These are phyloP conservation scores for Lethenteron reissneri DNA, from an alignment of 2,113 vertebrate genomes.

Conservation along the genomic window DNA sequence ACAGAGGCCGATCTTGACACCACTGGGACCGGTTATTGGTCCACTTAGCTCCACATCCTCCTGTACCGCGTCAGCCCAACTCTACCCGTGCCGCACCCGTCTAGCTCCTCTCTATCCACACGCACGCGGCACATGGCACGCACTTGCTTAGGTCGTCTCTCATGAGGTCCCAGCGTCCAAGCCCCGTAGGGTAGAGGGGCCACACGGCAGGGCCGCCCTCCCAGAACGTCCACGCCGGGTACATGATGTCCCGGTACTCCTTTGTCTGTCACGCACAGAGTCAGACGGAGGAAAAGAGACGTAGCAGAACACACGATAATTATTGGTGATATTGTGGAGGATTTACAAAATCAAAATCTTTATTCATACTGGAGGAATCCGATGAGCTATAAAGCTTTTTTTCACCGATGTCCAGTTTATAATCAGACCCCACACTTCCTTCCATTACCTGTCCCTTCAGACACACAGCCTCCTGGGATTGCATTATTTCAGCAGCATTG, in stretches of 20 bases:
- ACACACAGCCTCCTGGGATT: too few species aligned
- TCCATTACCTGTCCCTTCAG: too few species aligned
- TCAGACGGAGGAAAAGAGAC: constrained; percentile 11
- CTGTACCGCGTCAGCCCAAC: too few species aligned
- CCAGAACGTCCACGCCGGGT: constrained; percentile 97
- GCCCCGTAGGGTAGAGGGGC: constrained; percentile 86
- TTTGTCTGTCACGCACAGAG: constrained; percentile 29
- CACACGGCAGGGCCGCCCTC: constrained; percentile 94
- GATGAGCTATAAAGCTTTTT: too few species aligned
- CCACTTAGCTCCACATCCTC: too few species aligned
- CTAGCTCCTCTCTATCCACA: too few species aligned
- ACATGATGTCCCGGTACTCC: constrained; percentile 88
- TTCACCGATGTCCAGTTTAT: too few species aligned
- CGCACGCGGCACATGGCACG: constrained; percentile 6
- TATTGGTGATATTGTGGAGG: neutral
- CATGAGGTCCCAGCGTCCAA: constrained; percentile 93
- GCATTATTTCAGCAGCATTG: too few species aligned
- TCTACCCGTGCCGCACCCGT: too few species aligned
- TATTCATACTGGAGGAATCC: constrained; percentile 4
- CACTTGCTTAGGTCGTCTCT: constrained; percentile 61
- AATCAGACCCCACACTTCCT: too few species aligned
- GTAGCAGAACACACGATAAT: neutral
- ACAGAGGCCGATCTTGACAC: too few species aligned
- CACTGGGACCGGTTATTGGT: too few species aligned
- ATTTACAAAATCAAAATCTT: constrained; percentile 4